Evolutionary conservation across 1,140 invertebrate genomes (phyloP), one percentile per base, ranked within the genome.

Genomic region (Macrostomum lignano): DNA sequence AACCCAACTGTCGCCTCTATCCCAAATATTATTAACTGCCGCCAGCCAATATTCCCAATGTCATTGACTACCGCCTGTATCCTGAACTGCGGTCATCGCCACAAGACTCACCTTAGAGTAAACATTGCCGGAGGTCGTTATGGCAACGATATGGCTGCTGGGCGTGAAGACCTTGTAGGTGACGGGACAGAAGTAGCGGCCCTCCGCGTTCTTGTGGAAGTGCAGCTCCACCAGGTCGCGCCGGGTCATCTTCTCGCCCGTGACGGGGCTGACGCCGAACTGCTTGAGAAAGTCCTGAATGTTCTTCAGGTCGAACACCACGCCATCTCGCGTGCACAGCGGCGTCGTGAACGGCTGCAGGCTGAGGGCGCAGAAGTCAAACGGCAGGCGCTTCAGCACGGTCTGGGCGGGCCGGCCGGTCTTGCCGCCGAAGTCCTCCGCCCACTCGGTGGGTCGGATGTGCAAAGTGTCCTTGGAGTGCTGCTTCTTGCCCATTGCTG

Each of bases 391-490:
- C 44, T 73, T 68, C 38, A 71, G 69, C 6, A 71, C 67, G 42
- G 74, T 71, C 43, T 76, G 71, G 17, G 45, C 56, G 34, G 66
- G 39, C 5, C 22, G 41, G 9, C 44, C 62, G 51, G 70, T 73
- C 60, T 82, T 84, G 0, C 84, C 84, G 28, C 86, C 86, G 52
- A 86, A 93, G 14, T 88, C 55, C 29, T 74, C 76, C 33, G 69
- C 74, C 84, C 82, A 93, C 60, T 94, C 84, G 7, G 78, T 86
- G 47, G 76, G 77, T 15, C 82, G 93, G 33, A 93, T 41, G 36
- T 64, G 82, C 76, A 93, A 72, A 69, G 91, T 93, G 65, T 93
- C 82, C 51, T 86, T 86, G 48, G 91, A 82, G 65, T 93, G 82
- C 47, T 93, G 82, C 50, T 77, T 66, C 65, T 91, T 91, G 35